Conservation (phyloP, 2,797 vertebrate genomes). For the Takifugu rubripes region DNA sequence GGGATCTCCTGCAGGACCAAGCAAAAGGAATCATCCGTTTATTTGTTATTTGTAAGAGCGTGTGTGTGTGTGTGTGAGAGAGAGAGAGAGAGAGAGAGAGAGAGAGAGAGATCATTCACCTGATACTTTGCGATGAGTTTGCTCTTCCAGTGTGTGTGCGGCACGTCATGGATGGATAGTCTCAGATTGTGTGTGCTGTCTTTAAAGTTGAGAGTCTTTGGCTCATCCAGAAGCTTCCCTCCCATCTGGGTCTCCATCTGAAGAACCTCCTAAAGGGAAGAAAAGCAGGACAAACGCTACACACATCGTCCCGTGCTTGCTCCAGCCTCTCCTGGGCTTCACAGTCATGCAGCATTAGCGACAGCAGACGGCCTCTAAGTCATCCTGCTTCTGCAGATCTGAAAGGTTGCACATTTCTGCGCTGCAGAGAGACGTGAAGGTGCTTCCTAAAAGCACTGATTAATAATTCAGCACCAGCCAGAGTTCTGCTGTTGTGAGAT, state of each 20-base stretch:
- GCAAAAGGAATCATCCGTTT: neutral
- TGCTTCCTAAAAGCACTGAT: slow-evolving; percentile 32
- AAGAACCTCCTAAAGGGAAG: slow-evolving; percentile 85
- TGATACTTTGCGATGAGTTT: slow-evolving; percentile 95
- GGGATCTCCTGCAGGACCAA: slow-evolving; percentile 82
- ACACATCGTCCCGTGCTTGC: slow-evolving; percentile 1
- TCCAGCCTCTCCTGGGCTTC: neutral
- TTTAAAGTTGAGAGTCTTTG: slow-evolving; percentile 95
- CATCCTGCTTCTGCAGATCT: slow-evolving; percentile 16
- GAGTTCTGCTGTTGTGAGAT: slow-evolving; percentile 29
- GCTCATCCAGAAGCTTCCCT: slow-evolving; percentile 94
- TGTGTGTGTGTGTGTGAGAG: neutral
- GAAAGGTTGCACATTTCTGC: neutral
- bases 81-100: neutral
- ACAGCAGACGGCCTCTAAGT: slow-evolving; percentile 18
- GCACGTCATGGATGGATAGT: slow-evolving; percentile 90
- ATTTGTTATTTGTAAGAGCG: neutral
- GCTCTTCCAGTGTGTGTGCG: slow-evolving; percentile 95
- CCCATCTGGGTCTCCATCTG: slow-evolving; percentile 97
- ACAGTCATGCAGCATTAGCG: slow-evolving; percentile 11
- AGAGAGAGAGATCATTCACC: slow-evolving; percentile 35
- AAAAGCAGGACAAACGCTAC: slow-evolving; percentile 5
- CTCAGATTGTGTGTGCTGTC: slow-evolving; percentile 97
- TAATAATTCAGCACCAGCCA: slow-evolving; percentile 31
- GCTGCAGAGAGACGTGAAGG: slow-evolving; percentile 26